Evolutionary conservation across 1,140 invertebrate species (phyloP), one percentile per base, ranked within the genome.

Genomic region (Acromyrmex echinatior): DNA sequence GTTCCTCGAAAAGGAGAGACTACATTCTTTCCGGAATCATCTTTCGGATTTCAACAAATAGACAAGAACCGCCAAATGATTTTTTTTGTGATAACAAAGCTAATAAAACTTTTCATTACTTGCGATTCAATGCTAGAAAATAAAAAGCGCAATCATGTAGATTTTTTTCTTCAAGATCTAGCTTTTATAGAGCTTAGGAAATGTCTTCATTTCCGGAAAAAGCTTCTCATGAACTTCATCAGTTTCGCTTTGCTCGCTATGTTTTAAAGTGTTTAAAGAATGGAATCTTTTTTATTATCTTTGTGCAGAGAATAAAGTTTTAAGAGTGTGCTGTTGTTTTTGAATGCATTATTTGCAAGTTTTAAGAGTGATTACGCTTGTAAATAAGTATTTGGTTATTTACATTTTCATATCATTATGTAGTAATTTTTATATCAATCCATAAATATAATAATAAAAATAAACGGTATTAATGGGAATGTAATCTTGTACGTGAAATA

Each of bases 111-210:
- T 63, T 63, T 65, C 28, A 28, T 39, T 45, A 16, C 10, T 45
- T 51, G 49, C 9, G 21, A 66, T 25, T 79, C 25, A 18, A 16
- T 63, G 76, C 2, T 21, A 65, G 25, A 65, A 66, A 49, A 28
- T 66, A 80, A 21, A 49, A 31, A 58, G 62, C 12, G 14, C 3
- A 6, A 21, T 16, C n/a, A 68, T 79, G 76, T 68, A 68, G 77
- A 66, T 80, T 80, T 79, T 79, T 39, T 53, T 66, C 60, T 53
- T 35, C 18, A 28, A 68, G 77, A 68, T 79, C 68, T 68, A 68
- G 28, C 66, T 60, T 80, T 68, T 80, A 66, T 53, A 31, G 39
- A 51, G 18, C 28, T 49, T 1, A 12, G 14, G n/a, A 53, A 80
- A 45, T 66, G n/a, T 16, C n/a, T 66, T 80, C n/a, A 35, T 68